Evolutionary conservation across 2,888 invertebrate species (phyloP).

Genomic region (Colletes collaris): DNA sequence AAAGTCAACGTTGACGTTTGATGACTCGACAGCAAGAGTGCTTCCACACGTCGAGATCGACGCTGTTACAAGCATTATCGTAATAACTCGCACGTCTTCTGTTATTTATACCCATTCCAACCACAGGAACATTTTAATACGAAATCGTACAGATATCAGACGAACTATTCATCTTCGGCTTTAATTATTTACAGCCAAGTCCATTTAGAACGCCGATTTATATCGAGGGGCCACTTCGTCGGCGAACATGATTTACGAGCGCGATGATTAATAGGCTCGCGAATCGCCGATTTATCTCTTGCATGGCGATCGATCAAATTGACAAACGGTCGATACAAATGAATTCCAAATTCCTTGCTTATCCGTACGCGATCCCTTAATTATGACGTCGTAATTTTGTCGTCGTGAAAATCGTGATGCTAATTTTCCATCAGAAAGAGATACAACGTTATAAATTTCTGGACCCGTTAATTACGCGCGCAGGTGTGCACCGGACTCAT

Average conservation of each 20-base stretch:
- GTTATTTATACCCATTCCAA: background rate
- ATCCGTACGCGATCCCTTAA: background rate
- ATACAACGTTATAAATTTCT: background rate
- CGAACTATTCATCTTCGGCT: too few relatives aligned
- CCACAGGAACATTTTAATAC: background rate
- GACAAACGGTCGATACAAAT: background rate
- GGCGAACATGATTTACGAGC: constrained; percentile 3
- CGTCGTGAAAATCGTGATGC: background rate
- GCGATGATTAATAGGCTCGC: constrained; percentile 15
- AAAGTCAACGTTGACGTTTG: background rate
- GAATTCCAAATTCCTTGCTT: background rate
- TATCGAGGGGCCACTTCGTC: background rate
- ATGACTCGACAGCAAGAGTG: background rate
- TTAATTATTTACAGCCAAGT: background rate
- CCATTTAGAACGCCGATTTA: background rate
- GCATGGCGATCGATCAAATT: constrained; percentile 13
- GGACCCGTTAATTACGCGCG: background rate
- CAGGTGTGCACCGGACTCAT: background rate
- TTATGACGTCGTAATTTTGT: background rate
- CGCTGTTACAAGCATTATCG: background rate
- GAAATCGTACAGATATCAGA: too few relatives aligned
- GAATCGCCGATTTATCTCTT: constrained; percentile 14
- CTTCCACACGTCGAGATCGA: background rate
- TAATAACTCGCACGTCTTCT: background rate
- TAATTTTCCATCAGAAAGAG: background rate